Evolutionary conservation across 1,140 invertebrate genomes (phyloP).

Genomic region (Drosophila setifemur): DNA sequence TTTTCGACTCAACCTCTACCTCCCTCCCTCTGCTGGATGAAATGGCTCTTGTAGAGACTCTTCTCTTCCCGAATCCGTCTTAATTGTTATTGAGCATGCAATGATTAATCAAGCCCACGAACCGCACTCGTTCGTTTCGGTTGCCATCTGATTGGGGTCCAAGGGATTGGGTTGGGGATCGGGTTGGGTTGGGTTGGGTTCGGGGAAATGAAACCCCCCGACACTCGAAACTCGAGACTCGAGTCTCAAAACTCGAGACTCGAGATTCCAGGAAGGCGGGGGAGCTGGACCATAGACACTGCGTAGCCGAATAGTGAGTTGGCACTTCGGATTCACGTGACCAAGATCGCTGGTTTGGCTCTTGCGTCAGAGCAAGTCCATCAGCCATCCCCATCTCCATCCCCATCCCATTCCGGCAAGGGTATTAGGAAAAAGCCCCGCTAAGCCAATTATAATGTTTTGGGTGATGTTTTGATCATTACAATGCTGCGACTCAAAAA

Average conservation of each 20-base stretch:
- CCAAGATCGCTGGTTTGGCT: background rate
- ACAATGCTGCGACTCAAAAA: constrained; percentile 17
- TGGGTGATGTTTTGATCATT: constrained; percentile 43
- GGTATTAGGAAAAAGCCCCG: constrained; percentile 26
- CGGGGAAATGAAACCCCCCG: too few relatives aligned
- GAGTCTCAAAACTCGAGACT: too few relatives aligned
- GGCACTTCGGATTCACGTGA: constrained; percentile 31
- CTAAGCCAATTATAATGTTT: constrained; percentile 29
- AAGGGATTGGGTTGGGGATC: background rate
- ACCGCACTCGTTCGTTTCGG: constrained; percentile 17
- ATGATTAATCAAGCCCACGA: constrained; percentile 44
- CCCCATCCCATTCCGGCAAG: background rate
- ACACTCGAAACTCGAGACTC: too few relatives aligned
- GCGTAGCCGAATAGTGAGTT: constrained; percentile 29
- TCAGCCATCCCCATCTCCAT: too few relatives aligned
- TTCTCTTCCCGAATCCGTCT: constrained; percentile 24
- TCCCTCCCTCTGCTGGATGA: background rate
- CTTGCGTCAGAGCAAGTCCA: constrained; percentile 30
- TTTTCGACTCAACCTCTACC: background rate
- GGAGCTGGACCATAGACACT: constrained; percentile 18
- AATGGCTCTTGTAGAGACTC: constrained; percentile 7
- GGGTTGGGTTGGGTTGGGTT: too few relatives aligned
- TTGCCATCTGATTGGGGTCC: constrained; percentile 9
- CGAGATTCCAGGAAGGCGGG: too few relatives aligned
- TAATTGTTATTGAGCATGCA: constrained; percentile 67